Evolutionary conservation across 2,113 vertebrate species (phyloP), one percentile per base, ranked within the genome.

Genomic region (Pseudopipra pipra): DNA sequence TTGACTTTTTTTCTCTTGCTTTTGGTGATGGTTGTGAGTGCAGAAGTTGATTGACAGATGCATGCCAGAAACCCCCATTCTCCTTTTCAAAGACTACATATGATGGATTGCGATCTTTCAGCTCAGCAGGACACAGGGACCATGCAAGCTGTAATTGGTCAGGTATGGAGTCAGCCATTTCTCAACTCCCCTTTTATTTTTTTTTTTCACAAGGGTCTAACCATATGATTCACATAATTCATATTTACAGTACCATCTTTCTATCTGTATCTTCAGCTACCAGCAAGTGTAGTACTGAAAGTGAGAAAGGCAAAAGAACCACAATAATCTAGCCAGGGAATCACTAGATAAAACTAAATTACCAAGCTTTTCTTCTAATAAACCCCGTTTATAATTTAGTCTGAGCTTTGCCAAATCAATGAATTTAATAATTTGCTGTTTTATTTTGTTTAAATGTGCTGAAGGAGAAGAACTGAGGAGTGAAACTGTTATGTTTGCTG

Each of bases 91-190:
- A 98, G 98, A 97, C 98, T 98, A 98, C 98, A 97, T 98, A 98
- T 98, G 98, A 98, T 98, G 98, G 98, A 98, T 98, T 98, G 98
- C 96, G 96, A 98, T 98, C 98, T 98, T 97, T 97, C 98, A 97
- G 98, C 98, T 96, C 98, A 98, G 98, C 98, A 98, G 98, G 98
- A 98, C 97, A 98, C 98, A 91, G 98, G 98, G 98, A 98, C 98
- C 98, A 98, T 98, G 98, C 98, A 98, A 98, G 98, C 98, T 98
- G 98, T 98, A 98, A 98, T 98, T 98, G 98, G 98, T 98, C 98
- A 98, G 98, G 98, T 98, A 98, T 98, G 97, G 98, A 98, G 98
- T 98, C 98, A 98, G 98, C 98, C 98, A 98, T 98, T 98, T 98
- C 98, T 98, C 98, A 98, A 98, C 98, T 98, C 97, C 97, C 97